These are phyloP conservation scores for Eulemur rufifrons DNA, from an alignment of 2,113 vertebrate species.

Conservation along the genomic window DNA sequence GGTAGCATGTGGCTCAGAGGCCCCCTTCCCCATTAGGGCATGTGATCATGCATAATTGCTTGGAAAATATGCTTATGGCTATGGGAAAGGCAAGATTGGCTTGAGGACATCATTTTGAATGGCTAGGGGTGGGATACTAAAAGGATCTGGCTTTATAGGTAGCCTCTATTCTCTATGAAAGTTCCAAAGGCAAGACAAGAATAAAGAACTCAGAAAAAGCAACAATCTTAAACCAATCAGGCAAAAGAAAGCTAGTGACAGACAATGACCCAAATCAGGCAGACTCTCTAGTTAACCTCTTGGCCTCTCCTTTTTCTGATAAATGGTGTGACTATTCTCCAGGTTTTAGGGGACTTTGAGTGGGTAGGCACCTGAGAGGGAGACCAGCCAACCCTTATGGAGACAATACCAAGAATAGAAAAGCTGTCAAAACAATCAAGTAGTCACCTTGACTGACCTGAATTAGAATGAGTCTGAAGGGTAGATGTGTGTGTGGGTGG, in stretches of 20 bases:
- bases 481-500: not conserved
- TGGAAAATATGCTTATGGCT: not conserved
- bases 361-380: not conserved
- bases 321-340: not conserved
- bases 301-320: not conserved
- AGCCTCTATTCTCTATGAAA: not conserved
- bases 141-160: not conserved
- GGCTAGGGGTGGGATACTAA: not conserved
- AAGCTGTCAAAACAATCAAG: not conserved
- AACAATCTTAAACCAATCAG: not conserved
- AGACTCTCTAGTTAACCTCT: not conserved
- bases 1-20: not conserved
- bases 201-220: not conserved
- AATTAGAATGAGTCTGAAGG: not conserved
- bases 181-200: not conserved
- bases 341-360: slow-evolving; percentile 3
- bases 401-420: not conserved
- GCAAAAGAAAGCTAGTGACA: not conserved
- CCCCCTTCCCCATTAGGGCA: not conserved
- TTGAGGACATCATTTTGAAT: not conserved
- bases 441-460: not conserved
- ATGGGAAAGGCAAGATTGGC: not conserved
- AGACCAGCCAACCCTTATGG: not conserved
- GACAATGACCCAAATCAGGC: not conserved
- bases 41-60: not conserved